Evolutionary conservation across 2,797 vertebrate genomes (phyloP).

Genomic region (Gallinago nigripennis): DNA sequence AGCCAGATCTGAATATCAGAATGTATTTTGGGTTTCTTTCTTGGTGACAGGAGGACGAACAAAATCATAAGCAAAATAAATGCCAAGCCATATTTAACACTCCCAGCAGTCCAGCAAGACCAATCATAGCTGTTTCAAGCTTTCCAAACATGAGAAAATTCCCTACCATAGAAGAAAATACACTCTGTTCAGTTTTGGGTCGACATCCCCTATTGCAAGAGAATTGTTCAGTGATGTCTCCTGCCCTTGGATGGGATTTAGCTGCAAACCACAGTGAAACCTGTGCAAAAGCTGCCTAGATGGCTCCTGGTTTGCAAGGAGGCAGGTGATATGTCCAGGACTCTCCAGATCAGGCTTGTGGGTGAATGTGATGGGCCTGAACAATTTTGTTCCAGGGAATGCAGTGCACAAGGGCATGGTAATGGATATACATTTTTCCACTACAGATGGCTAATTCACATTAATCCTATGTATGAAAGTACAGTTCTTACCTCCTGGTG

Average conservation of each 20-base stretch:
- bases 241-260: background rate
- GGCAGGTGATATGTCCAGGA: background rate
- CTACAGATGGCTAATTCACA: conserved; percentile 11
- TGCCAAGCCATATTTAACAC: background rate
- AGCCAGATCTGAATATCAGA: conserved; percentile 25
- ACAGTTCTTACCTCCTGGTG: background rate
- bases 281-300: background rate
- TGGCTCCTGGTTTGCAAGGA: background rate
- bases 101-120: background rate
- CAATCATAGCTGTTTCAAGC: background rate
- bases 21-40: conserved; percentile 8
- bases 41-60: background rate
- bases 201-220: background rate
- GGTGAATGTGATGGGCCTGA: background rate
- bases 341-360: background rate
- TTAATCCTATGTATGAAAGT: background rate
- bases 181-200: background rate
- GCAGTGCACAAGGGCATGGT: background rate
- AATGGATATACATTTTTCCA: background rate
- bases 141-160: background rate
- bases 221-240: background rate
- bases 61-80: background rate
- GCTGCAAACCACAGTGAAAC: background rate
- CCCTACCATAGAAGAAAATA: background rate
- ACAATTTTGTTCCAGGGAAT: background rate